These are phyloP conservation scores for Micromesistius poutassou DNA, from an alignment of 2,797 vertebrate species.

Conservation along the genomic window DNA sequence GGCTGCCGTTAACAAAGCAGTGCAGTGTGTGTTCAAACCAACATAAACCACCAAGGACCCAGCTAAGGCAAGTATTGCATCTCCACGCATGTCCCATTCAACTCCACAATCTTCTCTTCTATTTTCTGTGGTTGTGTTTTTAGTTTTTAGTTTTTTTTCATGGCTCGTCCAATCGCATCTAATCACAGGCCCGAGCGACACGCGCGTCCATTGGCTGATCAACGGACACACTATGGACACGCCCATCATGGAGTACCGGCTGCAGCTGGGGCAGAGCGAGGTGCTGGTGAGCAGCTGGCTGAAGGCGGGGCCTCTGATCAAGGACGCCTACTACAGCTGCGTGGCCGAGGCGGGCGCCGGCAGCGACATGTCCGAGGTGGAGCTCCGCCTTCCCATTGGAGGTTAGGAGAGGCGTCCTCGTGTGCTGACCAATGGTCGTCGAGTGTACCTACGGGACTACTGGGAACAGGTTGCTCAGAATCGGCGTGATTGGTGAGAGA, in stretches of 20 bases:
- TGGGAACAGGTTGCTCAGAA: not conserved
- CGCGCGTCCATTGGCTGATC: constrained; percentile 83
- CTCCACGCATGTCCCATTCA: not conserved
- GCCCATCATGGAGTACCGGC: constrained; percentile 72
- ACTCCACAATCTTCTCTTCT: not conserved
- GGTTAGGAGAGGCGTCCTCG: constrained; percentile 52
- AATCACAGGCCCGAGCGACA: constrained; percentile 79
- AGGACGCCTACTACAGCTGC: constrained; percentile 81
- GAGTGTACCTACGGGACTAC: not conserved
- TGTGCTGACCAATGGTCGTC: not conserved
- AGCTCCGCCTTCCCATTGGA: constrained; percentile 69
- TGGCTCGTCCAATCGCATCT: constrained; percentile 26
- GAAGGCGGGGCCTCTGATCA: constrained; percentile 68
- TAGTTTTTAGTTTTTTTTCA: not conserved
- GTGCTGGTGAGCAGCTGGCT: constrained; percentile 87
- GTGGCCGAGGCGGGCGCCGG: constrained; percentile 75
- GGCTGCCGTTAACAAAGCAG: not conserved
- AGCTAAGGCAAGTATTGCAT: constrained; percentile 30
- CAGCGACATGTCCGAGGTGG: constrained; percentile 70
- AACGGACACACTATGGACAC: constrained; percentile 76
- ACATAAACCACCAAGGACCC: not conserved
- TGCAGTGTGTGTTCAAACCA: not conserved
- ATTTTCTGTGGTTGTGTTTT: not conserved
- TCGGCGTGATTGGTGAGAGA: too few relatives aligned
- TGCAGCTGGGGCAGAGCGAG: constrained; percentile 63